These are phyloP conservation scores for Cyaniris semiargus DNA, from an alignment of 2,888 invertebrate species.

Conservation along the genomic window DNA sequence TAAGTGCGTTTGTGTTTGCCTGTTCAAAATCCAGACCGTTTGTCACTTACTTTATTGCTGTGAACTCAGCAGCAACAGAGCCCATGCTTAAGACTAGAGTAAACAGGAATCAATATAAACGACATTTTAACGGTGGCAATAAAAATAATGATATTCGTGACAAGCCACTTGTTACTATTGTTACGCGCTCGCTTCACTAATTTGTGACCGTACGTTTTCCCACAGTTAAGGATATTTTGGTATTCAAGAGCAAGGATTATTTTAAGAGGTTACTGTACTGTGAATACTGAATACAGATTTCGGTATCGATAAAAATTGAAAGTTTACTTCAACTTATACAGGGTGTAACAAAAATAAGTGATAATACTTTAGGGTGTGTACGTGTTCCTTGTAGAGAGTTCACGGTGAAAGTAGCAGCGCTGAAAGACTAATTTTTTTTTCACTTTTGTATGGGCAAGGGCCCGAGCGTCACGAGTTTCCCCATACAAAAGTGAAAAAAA, in stretches of 20 bases:
- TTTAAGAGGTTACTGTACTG: not conserved
- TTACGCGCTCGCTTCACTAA: constrained; percentile 3
- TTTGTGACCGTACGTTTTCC: constrained; percentile 9
- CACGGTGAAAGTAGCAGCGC: too few relatives aligned
- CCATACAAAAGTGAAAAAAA: too few relatives aligned
- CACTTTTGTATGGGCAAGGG: too few relatives aligned
- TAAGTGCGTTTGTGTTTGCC: not conserved
- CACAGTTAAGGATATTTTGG: constrained; percentile 17
- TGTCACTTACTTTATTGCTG: constrained; percentile 1
- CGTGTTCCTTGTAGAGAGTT: too few relatives aligned
- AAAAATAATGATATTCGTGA: constrained; percentile 25
- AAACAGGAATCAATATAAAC: constrained; percentile 14
- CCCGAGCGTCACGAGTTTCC: too few relatives aligned
- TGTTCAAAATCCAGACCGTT: not conserved
- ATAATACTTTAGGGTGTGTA: too few relatives aligned
- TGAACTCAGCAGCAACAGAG: not conserved
- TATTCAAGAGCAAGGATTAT: not conserved
- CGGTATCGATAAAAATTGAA: not conserved
- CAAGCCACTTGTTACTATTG: constrained; percentile 26
- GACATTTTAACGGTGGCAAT: constrained; percentile 23
- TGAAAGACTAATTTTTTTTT: too few relatives aligned
- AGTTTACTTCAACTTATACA: not conserved
- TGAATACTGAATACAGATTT: constrained; percentile 2
- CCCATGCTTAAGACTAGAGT: not conserved
- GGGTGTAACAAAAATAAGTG: too few relatives aligned